These are phyloP conservation scores for Nothoprocta pentlandii DNA, from an alignment of 2,113 vertebrate species.

Conservation along the genomic window DNA sequence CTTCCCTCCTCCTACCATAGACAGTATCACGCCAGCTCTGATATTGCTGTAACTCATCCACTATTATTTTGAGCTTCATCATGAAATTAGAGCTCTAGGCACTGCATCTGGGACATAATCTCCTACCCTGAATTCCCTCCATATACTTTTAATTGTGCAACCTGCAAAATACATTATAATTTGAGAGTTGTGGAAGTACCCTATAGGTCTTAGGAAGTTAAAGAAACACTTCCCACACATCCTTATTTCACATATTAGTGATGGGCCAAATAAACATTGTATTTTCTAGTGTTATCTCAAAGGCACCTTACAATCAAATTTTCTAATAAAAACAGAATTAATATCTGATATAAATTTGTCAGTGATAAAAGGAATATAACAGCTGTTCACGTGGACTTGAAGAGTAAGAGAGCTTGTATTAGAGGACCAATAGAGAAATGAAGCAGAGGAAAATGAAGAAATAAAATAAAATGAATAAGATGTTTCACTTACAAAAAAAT, in stretches of 20 bases:
- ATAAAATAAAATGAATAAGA: not conserved
- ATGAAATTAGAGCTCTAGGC: not conserved
- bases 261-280: not conserved
- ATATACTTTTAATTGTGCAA: not conserved
- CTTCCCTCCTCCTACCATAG: not conserved
- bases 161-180: not conserved
- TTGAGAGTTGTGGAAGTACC: not conserved
- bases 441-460: not conserved
- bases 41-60: not conserved
- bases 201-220: not conserved
- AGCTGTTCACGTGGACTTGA: not conserved
- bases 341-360: not conserved
- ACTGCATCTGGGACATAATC: fast-evolving
- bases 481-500: not conserved
- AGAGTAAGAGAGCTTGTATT: not conserved
- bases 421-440: not conserved
- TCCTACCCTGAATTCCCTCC: not conserved
- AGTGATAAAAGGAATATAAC: not conserved
- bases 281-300: not conserved
- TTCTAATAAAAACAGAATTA: not conserved
- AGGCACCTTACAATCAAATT: not conserved
- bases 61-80: not conserved
- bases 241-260: not conserved
- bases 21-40: not conserved
- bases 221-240: not conserved